Percentiles rank a stretch among this genome's conserved stretches.
Conservation (phyloP, 2,797 vertebrate genomes). For the Lepidocolaptes lacrymiger region DNA sequence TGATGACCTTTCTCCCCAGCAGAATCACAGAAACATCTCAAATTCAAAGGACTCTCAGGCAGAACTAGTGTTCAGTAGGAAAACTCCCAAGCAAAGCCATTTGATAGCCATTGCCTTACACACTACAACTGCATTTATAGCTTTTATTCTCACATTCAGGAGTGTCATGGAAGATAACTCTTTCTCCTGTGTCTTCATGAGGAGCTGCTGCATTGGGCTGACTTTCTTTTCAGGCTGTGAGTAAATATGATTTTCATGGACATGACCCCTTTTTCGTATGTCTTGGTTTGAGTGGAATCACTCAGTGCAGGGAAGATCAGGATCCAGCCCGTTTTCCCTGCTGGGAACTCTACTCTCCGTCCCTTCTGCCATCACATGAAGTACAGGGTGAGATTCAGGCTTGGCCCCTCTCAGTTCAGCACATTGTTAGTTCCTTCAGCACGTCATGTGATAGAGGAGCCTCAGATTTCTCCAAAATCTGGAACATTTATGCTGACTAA, state of each 20-base stretch:
- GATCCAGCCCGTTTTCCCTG: background rate
- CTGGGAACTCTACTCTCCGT: accelerated
- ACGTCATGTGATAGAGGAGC: background rate
- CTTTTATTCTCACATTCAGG: background rate
- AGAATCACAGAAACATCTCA: background rate
- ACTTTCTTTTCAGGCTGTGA: background rate
- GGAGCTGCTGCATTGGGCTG: background rate
- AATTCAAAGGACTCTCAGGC: background rate
- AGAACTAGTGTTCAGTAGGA: background rate
- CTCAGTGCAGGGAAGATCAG: background rate
- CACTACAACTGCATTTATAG: background rate
- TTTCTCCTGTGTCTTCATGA: background rate
- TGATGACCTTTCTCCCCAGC: background rate
- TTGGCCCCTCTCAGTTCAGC: background rate
- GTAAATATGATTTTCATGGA: background rate
- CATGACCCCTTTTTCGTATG: background rate
- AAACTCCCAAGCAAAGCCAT: background rate
- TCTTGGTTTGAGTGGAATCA: background rate
- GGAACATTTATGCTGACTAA: background rate
- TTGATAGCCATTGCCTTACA: background rate
- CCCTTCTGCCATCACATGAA: background rate
- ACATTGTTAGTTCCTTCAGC: background rate
- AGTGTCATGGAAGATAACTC: background rate
- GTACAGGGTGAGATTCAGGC: background rate
- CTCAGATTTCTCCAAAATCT: background rate